Evolutionary conservation across 1,140 invertebrate species (phyloP).

Genomic region (Papilio dardanus): DNA sequence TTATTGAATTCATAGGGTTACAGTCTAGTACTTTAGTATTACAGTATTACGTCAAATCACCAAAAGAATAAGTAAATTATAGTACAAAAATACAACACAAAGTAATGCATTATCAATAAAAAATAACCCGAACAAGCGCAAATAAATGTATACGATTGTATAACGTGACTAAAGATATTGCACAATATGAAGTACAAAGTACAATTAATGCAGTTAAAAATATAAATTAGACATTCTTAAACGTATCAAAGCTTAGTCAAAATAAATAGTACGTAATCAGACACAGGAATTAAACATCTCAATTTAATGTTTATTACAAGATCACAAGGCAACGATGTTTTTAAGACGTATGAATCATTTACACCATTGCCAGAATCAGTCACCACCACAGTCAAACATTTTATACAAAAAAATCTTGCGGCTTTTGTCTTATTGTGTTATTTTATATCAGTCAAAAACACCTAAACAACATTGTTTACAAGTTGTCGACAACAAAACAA

Average conservation of each 20-base stretch:
- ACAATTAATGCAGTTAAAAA: background rate
- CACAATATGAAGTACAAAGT: conserved; percentile 26
- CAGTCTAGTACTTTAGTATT: no score
- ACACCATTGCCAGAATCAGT: no score
- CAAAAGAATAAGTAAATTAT: background rate
- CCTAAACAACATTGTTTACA: no score
- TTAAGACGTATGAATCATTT: no score
- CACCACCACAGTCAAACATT: background rate
- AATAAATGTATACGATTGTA: background rate
- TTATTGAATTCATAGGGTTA: no score
- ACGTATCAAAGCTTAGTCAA: background rate
- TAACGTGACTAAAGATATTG: conserved; percentile 15
- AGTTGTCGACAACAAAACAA: background rate
- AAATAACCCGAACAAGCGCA: background rate
- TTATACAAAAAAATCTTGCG: no score
- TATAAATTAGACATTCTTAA: background rate
- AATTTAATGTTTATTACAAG: no score
- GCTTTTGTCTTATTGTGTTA: no score
- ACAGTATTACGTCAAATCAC: no score
- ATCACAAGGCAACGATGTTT: no score
- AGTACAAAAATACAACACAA: background rate
- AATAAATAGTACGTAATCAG: no score
- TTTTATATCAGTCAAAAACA: background rate
- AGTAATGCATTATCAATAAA: background rate
- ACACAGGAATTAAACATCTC: no score